Evolutionary conservation across 2,113 vertebrate genomes (phyloP).

Genomic region (Puntigrus tetrazona): DNA sequence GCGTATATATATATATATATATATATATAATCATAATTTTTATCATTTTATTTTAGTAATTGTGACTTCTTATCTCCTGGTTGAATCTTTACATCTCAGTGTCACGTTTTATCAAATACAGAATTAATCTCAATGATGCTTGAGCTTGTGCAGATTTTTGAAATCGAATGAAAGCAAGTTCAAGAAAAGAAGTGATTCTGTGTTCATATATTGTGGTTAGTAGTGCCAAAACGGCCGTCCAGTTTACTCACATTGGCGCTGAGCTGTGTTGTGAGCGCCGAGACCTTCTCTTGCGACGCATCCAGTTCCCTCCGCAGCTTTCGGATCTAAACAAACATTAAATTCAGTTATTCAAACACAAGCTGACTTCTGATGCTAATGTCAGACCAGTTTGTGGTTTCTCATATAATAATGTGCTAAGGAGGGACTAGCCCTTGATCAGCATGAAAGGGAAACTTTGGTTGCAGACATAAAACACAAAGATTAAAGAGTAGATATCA

Average conservation of each 20-base stretch:
- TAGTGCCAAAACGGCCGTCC: not conserved
- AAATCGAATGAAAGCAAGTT: not conserved
- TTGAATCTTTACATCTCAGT: not conserved
- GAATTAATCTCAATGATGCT: not conserved
- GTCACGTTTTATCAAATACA: not conserved
- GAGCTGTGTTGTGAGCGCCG: constrained; percentile 86
- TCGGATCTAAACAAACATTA: constrained; percentile 80
- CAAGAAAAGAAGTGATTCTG: not conserved
- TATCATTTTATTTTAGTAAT: not conserved
- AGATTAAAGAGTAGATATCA: constrained; percentile 33
- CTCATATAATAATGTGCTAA: constrained; percentile 26
- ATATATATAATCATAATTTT: too few relatives aligned
- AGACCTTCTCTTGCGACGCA: constrained; percentile 88
- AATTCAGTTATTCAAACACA: constrained; percentile 16
- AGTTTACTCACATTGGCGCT: constrained; percentile 84
- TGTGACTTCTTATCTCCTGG: not conserved
- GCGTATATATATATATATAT: too few relatives aligned
- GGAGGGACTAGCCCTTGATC: constrained; percentile 26
- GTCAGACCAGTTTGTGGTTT: constrained; percentile 20
- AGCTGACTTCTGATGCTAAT: constrained; percentile 18
- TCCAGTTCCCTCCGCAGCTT: constrained; percentile 86
- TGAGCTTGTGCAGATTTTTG: not conserved
- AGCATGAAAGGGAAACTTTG: constrained; percentile 17
- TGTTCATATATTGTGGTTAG: not conserved
- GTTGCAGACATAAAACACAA: constrained; percentile 9